Evolutionary conservation across 2,113 vertebrate genomes (phyloP).

Genomic region (Hemiprocne comata): DNA sequence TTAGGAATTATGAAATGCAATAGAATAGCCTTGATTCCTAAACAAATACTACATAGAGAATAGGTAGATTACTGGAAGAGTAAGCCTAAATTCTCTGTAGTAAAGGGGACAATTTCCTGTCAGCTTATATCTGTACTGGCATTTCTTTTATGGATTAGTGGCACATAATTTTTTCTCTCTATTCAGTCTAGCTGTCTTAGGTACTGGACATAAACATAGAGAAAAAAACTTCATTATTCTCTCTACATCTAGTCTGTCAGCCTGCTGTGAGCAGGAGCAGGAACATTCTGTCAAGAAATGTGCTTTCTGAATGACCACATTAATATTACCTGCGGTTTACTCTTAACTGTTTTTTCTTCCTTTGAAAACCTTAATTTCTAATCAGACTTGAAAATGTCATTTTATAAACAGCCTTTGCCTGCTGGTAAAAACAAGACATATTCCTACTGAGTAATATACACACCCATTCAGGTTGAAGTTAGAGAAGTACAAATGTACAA

Average conservation of each 20-base stretch:
- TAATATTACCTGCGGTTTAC: not conserved
- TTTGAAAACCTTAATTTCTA: not conserved
- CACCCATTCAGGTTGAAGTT: not conserved
- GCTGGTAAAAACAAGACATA: not conserved
- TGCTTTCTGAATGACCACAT: not conserved
- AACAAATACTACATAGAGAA: not conserved
- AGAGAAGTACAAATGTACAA: not conserved
- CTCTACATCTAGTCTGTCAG: not conserved
- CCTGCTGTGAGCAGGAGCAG: not conserved
- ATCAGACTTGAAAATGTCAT: not conserved
- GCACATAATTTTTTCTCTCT: slow-evolving; percentile 39
- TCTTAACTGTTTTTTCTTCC: not conserved
- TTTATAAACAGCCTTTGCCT: not conserved
- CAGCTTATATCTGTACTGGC: not conserved
- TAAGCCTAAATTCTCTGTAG: not conserved
- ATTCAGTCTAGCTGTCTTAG: slow-evolving; percentile 9
- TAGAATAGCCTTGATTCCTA: not conserved
- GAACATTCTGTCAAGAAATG: not conserved
- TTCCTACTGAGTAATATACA: not conserved
- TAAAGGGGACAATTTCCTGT: slow-evolving; percentile 5
- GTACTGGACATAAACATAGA: slow-evolving; percentile 28
- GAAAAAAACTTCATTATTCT: slow-evolving; percentile 32
- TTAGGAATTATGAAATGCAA: not conserved
- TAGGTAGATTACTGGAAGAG: not conserved
- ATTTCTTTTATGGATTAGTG: slow-evolving; percentile 30